Evolutionary conservation across 2,797 vertebrate species (phyloP), one percentile per base, ranked within the genome.

Genomic region (Pygocentrus nattereri): DNA sequence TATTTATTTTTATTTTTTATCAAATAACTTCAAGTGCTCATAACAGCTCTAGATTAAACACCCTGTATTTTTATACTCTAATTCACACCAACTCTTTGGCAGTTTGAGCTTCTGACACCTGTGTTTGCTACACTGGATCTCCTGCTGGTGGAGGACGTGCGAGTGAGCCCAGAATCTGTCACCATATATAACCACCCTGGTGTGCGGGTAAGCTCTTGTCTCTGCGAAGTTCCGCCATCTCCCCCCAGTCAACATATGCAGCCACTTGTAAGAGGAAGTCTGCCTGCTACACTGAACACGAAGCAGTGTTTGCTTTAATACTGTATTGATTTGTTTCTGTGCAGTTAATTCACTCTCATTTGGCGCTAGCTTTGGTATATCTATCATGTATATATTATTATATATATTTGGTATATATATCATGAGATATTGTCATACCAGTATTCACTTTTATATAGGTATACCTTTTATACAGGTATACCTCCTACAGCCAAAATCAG

Each of bases 111-210:
- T 7, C 82, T 96, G 38, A 90, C 88, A 0, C 92, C 95, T 0
- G 94, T 97, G 72, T 96, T 95, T 5, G 95, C 95, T 76, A 94
- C 93, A 41, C 88, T 97, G 70, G 97, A 99, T 5, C 96, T 99
- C 68, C 91, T 99, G 31, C 89, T 98, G 67, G 97, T 99, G 74
- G 96, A 98, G 85, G 97, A 98, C 72, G 96, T 98, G 52, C 95
- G 88, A 75, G 95, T 99, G 80, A 95, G 84, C 71, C 98, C 96
- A 0, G 80, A 91, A 5, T 84, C 86, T 10, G 49, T 98, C 80
- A 97, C 95, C 59, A 92, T 99, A 86, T 99, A 98, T 90, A 98
- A 97, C 92, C 97, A 99, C 79, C 97, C 96, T 2, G 90, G 93
- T 0, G 74, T 97, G 62, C 93, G 90, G 95, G 98, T 99, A 90